A percentile compares a stretch with the other conserved stretches of the same genome.
These are phyloP conservation scores for Neotoma lepida DNA, from an alignment of 2,113 vertebrate species.

Conservation along the genomic window DNA sequence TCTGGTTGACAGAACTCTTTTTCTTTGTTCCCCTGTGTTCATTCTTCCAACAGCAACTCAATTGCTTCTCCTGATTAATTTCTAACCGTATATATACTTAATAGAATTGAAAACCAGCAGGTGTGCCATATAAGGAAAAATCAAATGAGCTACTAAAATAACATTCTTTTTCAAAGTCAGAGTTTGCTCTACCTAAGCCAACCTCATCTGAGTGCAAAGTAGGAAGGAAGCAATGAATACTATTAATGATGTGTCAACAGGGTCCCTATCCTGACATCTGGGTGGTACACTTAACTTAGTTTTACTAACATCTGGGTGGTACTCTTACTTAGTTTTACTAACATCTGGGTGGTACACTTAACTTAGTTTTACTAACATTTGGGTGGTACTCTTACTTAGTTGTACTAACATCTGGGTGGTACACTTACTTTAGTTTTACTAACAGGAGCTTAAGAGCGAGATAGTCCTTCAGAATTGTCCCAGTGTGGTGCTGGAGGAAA, in stretches of 20 bases:
- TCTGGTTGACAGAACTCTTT: not conserved
- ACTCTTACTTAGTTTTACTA: not conserved
- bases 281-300: not conserved
- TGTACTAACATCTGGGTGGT: not conserved
- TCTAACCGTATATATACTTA: not conserved
- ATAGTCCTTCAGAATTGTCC: not conserved
- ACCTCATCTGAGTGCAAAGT: not conserved
- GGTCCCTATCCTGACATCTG: not conserved
- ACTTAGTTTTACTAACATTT: not conserved
- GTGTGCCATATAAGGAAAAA: not conserved
- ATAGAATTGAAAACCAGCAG: slow-evolving; percentile 24
- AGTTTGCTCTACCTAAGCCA: not conserved
- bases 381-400: no score
- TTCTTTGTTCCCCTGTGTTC: slow-evolving; percentile 11
- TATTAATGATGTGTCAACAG: fast-evolving
- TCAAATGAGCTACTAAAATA: slow-evolving; percentile 48
- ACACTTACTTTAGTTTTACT: not conserved
- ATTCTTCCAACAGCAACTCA: slow-evolving; percentile 4
- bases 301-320: not conserved
- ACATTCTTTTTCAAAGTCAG: not conserved
- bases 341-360: no score
- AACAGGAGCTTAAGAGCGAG: not conserved
- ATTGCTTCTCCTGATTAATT: slow-evolving; percentile 45
- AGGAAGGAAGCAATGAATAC: not conserved
- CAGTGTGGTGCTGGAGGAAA: not conserved